These are phyloP conservation scores for Hippocampus kuda DNA, from an alignment of 2,797 vertebrate species.

Conservation along the genomic window DNA sequence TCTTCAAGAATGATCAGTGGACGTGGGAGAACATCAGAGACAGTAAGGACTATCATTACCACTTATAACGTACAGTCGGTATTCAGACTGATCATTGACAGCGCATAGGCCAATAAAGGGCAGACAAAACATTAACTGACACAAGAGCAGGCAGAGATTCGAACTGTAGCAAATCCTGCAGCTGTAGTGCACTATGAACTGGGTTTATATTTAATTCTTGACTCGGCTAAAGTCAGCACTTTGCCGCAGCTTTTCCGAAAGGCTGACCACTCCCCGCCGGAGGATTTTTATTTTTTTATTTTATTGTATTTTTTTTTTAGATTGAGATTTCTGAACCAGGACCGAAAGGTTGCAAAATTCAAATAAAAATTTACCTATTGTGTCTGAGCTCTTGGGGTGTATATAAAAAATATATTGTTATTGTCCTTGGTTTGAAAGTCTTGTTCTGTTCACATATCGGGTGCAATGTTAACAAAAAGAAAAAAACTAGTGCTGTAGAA, in stretches of 20 bases:
- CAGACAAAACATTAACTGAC: constrained; percentile 34
- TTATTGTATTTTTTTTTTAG: too few relatives aligned
- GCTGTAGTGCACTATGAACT: constrained; percentile 34
- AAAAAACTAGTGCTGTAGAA: not conserved
- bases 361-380: not conserved
- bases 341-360: constrained; percentile 7
- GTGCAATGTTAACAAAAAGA: not conserved
- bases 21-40: constrained; percentile 94
- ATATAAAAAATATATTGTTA: not conserved
- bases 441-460: not conserved
- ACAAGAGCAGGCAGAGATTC: constrained; percentile 38
- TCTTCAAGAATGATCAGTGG: constrained; percentile 99
- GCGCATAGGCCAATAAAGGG: constrained; percentile 28
- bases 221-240: constrained; percentile 47
- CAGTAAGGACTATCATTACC: constrained; percentile 63
- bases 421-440: not conserved
- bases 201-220: constrained; percentile 53
- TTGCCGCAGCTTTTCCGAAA: constrained; percentile 8
- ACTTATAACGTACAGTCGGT: too few relatives aligned
- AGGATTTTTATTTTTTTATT: constrained; percentile 14
- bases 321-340: constrained; percentile 14
- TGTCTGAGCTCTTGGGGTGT: not conserved
- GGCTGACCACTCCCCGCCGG: constrained; percentile 16
- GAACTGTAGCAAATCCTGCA: constrained; percentile 44
- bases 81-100: constrained; percentile 37